phyloP scores from a whole-genome alignment of 2,113 vertebrate genomes.

The Dasyurus viverrinus region DNA sequence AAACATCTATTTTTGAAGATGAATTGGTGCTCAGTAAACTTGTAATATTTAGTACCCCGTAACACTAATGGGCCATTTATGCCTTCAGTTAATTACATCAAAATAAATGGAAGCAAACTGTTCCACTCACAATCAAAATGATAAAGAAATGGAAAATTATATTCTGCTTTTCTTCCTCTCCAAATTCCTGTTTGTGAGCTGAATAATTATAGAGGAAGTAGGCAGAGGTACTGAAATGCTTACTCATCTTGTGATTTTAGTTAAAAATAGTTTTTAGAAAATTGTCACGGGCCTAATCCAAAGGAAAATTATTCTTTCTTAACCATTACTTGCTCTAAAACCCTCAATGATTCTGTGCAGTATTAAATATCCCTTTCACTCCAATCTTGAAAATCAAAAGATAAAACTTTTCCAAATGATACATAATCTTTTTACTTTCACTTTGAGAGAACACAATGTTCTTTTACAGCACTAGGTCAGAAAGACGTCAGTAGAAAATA shows the following conservation, averaged over 20 bases:
- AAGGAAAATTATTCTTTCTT: conserved; percentile 44
- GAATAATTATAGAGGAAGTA: conserved; percentile 49
- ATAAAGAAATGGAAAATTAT: conserved; percentile 43
- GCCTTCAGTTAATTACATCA: conserved; percentile 49
- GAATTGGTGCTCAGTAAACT: not conserved
- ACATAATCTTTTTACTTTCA: conserved; percentile 24
- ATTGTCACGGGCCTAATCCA: conserved; percentile 22
- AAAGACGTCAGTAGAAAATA: conserved; percentile 49
- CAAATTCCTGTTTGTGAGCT: conserved; percentile 37
- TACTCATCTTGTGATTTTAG: conserved; percentile 48
- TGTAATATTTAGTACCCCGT: not conserved
- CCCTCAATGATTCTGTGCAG: conserved; percentile 20
- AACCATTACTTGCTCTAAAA: conserved; percentile 45
- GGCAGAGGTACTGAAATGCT: not conserved
- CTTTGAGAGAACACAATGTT: conserved; percentile 2
- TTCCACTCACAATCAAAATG: conserved; percentile 47
- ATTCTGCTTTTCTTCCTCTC: conserved; percentile 43
- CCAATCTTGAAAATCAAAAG: conserved; percentile 54
- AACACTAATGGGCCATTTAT: not conserved
- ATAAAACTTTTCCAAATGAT: conserved; percentile 23
- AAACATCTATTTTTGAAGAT: conserved; percentile 25
- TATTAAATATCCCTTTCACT: conserved; percentile 42
- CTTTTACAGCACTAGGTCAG: conserved; percentile 43
- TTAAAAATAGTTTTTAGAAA: conserved; percentile 46
- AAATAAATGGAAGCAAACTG: conserved; percentile 51